A percentile compares a stretch with the other conserved stretches of the same genome.
Conservation (phyloP, 2,797 vertebrate genomes). For the Anas flavirostris region DNA sequence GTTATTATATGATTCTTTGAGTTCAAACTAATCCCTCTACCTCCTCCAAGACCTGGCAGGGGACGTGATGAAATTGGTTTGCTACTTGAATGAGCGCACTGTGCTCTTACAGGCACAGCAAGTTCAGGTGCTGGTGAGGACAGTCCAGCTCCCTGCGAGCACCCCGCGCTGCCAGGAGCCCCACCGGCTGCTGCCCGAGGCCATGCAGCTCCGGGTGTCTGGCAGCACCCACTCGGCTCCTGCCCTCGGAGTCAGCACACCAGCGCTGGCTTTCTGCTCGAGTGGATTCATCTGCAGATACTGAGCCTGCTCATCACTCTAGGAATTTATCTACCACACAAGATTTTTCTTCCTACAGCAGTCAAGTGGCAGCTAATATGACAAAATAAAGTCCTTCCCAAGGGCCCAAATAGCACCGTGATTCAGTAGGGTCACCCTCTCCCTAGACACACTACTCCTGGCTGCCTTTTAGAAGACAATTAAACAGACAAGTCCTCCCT, state of each 20-base stretch:
- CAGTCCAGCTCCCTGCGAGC: neutral
- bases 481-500: neutral
- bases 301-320: neutral
- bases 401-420: neutral
- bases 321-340: neutral
- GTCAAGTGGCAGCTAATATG: neutral
- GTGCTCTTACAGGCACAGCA: neutral
- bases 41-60: slow-evolving; percentile 18
- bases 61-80: neutral
- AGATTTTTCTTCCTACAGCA: neutral
- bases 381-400: neutral
- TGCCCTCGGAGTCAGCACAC: rapidly evolving
- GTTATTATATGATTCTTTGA: slow-evolving; percentile 38
- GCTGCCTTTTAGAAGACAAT: neutral
- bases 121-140: neutral
- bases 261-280: neutral
- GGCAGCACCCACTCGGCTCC: neutral
- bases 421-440: neutral
- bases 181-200: neutral
- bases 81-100: neutral
- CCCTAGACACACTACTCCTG: neutral
- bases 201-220: neutral
- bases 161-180: neutral
- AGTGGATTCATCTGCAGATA: slow-evolving; percentile 4
- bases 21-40: slow-evolving; percentile 47